Evolutionary conservation across 2,888 invertebrate genomes (phyloP).

Genomic region (Andrena chrysosceles): DNA sequence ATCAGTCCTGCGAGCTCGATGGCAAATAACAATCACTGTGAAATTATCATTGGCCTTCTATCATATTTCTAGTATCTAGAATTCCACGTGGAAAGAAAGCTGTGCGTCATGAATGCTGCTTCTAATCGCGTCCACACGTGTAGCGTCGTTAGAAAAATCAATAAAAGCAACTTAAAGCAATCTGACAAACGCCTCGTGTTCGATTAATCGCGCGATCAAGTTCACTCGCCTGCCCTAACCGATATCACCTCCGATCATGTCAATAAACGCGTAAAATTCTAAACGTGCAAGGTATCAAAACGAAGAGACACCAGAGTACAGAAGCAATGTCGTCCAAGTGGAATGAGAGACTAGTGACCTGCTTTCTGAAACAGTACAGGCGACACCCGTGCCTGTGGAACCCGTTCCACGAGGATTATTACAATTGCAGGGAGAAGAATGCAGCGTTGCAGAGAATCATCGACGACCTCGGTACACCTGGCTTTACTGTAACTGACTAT

Average conservation of each 20-base stretch:
- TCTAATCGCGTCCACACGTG: background rate
- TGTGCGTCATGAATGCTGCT: background rate
- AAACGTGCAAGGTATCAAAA: conserved; percentile 27
- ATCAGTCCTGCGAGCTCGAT: conserved; percentile 15
- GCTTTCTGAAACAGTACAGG: conserved; percentile 72
- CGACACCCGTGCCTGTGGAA: conserved; percentile 78
- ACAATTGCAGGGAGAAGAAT: conserved; percentile 68
- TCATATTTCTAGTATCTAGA: background rate
- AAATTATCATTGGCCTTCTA: background rate
- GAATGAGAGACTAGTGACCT: conserved; percentile 69
- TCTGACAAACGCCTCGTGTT: conserved; percentile 33
- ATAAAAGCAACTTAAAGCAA: conserved; percentile 3
- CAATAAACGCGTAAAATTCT: conserved; percentile 32
- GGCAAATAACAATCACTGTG: conserved; percentile 21
- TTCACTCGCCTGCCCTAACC: conserved; percentile 38
- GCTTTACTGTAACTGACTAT: conserved; percentile 70
- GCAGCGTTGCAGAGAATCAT: conserved; percentile 70
- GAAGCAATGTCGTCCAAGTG: conserved; percentile 70
- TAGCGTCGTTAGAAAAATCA: conserved; percentile 6
- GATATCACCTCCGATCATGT: background rate
- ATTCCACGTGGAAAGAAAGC: background rate
- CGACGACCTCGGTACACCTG: conserved; percentile 61
- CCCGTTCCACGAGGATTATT: conserved; percentile 68
- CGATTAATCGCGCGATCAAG: conserved; percentile 44
- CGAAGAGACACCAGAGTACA: background rate